Evolutionary conservation across 2,113 vertebrate species (phyloP).

Genomic region (Malurus melanocephalus): DNA sequence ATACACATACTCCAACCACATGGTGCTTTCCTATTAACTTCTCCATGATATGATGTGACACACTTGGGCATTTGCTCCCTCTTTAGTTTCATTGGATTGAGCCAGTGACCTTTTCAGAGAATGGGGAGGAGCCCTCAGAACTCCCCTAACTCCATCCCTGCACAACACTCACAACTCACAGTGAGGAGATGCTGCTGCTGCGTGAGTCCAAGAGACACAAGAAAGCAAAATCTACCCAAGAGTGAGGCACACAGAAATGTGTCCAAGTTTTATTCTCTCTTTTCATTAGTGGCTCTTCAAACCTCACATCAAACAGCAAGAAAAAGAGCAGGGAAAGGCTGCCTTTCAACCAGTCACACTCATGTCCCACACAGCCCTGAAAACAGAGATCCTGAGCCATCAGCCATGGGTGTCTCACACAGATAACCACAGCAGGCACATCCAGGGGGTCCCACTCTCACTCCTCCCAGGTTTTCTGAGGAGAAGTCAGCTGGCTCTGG

Average conservation of each 20-base stretch:
- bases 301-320: too few relatives aligned
- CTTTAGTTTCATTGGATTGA: not conserved
- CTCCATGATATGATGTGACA: not conserved
- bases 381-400: too few relatives aligned
- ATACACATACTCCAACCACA: not conserved
- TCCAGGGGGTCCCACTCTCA: not conserved
- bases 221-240: not conserved
- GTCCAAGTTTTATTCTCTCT: not conserved
- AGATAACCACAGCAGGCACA: not conserved
- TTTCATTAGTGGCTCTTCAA: not conserved
- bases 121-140: not conserved
- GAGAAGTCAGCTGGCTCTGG: not conserved
- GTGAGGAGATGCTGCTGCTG: rapidly evolving
- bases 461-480: not conserved
- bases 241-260: not conserved
- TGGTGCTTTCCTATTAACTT: not conserved
- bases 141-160: not conserved
- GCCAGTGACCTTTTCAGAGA: not conserved
- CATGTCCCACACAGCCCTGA: too few relatives aligned
- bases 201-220: not conserved
- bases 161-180: not conserved
- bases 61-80: not conserved
- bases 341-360: too few relatives aligned
- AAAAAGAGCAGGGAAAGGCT: too few relatives aligned
- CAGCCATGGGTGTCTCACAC: too few relatives aligned